Conservation (phyloP, 2,888 invertebrate species). For the Pyrrhosoma nymphula region DNA sequence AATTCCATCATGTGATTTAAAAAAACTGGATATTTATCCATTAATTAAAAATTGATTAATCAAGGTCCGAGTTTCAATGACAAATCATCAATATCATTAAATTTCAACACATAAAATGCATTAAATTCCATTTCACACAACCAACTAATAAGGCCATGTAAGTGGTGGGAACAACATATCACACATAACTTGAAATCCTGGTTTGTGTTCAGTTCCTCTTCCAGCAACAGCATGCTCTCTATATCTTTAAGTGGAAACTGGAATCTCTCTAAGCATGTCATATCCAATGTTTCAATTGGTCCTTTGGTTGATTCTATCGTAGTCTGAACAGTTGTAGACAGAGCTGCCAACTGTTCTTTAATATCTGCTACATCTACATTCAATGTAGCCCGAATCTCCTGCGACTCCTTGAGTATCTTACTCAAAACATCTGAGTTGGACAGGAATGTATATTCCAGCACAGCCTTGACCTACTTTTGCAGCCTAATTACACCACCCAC, state of each 20-base stretch:
- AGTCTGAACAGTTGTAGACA: neutral
- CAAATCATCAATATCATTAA: neutral
- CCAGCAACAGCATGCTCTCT: neutral
- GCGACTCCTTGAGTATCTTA: neutral
- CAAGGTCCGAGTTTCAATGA: neutral
- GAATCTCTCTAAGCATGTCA: neutral
- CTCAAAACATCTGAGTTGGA: neutral
- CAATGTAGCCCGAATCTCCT: neutral
- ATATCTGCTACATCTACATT: slow-evolving; percentile 11
- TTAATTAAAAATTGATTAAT: neutral
- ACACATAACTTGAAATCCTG: neutral
- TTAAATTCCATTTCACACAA: neutral
- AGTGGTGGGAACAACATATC: neutral
- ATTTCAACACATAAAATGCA: neutral
- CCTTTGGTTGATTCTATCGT: neutral
- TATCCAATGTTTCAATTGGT: neutral
- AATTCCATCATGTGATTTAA: neutral
- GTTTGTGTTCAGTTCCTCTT: neutral
- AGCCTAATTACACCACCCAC: too few species aligned
- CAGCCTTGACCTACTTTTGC: too few species aligned
- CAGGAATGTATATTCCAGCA: neutral
- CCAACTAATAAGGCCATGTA: neutral
- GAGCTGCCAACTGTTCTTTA: neutral
- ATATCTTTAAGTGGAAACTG: neutral
- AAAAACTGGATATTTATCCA: neutral